phyloP scores from a whole-genome alignment of 2,113 vertebrate genomes.

The Eolophus roseicapilla region DNA sequence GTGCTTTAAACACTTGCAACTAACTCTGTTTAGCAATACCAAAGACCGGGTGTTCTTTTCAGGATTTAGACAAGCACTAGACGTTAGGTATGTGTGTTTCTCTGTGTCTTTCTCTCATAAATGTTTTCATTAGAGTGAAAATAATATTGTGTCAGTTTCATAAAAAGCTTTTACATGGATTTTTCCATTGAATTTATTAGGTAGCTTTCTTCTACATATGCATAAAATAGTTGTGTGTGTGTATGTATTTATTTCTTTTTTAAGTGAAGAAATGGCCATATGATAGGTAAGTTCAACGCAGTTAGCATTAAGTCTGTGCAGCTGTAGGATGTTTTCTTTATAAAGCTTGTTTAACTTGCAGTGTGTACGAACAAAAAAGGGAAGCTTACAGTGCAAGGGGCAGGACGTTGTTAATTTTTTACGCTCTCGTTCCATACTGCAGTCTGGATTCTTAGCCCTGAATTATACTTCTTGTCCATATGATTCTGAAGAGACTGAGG shows the following conservation, averaged over 20 bases:
- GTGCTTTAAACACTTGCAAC: neutral
- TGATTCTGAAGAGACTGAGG: neutral
- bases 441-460: neutral
- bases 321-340: constrained; percentile 2
- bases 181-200: constrained; percentile 62
- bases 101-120: neutral
- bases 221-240: neutral
- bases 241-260: neutral
- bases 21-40: constrained; percentile 61
- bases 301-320: constrained; percentile 25
- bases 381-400: neutral
- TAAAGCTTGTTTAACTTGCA: neutral
- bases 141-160: constrained; percentile 51
- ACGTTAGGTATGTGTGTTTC: neutral
- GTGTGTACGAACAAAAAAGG: constrained; percentile 1
- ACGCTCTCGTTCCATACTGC: neutral
- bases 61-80: constrained; percentile 28
- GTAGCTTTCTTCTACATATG: constrained; percentile 33
- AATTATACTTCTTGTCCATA: neutral
- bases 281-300: neutral
- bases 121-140: constrained; percentile 39
- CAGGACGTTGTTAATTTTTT: neutral
- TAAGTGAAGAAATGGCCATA: constrained; percentile 9
- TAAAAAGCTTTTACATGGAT: constrained; percentile 63
- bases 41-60: constrained; percentile 64